Percentiles rank a stretch among this genome's conserved stretches.
Conservation (phyloP, 37 sponge, comb jelly and placozoan species). For the Corticium candelabrum region DNA sequence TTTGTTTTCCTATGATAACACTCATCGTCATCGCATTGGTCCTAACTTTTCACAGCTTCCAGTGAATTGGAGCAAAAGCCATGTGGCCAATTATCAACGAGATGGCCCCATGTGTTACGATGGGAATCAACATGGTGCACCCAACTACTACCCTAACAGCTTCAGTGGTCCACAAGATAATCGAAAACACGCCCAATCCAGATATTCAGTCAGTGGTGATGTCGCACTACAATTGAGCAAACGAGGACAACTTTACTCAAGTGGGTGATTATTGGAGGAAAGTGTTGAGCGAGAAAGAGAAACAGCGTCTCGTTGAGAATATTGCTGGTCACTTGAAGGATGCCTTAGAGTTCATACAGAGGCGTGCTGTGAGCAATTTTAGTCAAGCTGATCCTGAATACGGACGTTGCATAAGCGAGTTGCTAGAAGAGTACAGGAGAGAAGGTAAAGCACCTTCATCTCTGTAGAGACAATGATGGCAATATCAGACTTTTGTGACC, state of each 20-base stretch:
- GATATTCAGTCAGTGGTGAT: conserved; percentile 36
- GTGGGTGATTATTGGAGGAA: conserved; percentile 42
- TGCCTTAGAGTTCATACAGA: conserved; percentile 23
- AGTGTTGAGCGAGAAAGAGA: conserved; percentile 51
- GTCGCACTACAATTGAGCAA: conserved; percentile 60
- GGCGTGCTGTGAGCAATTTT: conserved; percentile 7
- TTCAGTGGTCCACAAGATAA: conserved; percentile 59
- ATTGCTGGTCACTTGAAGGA: conserved; percentile 64
- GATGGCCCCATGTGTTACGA: conserved; percentile 68
- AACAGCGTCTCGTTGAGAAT: conserved; percentile 37
- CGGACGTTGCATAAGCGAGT: neutral
- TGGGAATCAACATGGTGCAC: conserved; percentile 66
- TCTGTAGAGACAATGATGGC: too few species aligned
- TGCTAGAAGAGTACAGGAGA: neutral
- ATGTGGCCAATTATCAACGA: conserved; percentile 60
- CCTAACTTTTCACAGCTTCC: conserved; percentile 72
- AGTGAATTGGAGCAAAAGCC: conserved; percentile 63
- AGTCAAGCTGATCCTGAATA: neutral
- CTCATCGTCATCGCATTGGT: conserved; percentile 74
- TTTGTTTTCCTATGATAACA: conserved; percentile 70
- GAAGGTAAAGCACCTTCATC: too few species aligned
- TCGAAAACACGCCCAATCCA: conserved; percentile 27
- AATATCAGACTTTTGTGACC: too few species aligned
- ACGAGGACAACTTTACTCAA: conserved; percentile 80
- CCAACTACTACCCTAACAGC: conserved; percentile 86